Base-by-base conservation (phyloP, 2,113 vertebrate species). In the Notarius lentiginosus region DNA sequence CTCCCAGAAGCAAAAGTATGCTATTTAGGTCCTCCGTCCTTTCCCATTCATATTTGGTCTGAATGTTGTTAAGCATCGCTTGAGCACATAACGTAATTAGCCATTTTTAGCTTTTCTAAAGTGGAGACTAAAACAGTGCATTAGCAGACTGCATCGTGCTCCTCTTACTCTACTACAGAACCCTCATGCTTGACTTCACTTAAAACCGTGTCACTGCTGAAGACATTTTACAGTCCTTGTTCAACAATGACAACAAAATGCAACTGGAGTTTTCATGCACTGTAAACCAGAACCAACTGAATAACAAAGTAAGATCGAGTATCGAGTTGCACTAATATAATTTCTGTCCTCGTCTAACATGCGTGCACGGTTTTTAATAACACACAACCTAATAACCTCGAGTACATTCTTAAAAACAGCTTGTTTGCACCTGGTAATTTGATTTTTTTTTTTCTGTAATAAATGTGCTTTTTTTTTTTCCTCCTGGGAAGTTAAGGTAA, bases 141-240 rank as follows among this genome's bases (percentile, higher is more conserved):
- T 81, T 83, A 76, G n/a, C 61, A 60, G 11, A 34, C 17, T 61
- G 70, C 61, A 22, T 20, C 56, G 30, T 56, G 68, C 27, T 51
- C 14, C 27, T 51, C 14, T 65, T 18, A 22, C 27, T 85, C 34
- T 72, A 83, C 73, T 30, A 61, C 56, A 34, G 49, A 66, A 27
- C 58, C 4, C 63, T 85, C 51, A 73, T 24, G 63, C 63, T 68
- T 70, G 60, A 79, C 76, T 87, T 85, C 60, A 22, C 81, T 20
- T 14, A 76, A 82, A 87, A 80, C 53, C 20, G 51, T 84, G 80
- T 91, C 83, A 73, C 53, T 76, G 18, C 66, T 27, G 53, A 82
- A 72, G 17, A 41, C 65, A 73, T 86, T 80, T 41, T 60, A 34
- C 70, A 24, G 66, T 27, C 18, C 61, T 30, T n/a, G 10, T 53